phyloP scores from a whole-genome alignment of 2,113 vertebrate genomes.

The Brachirus orientalis region DNA sequence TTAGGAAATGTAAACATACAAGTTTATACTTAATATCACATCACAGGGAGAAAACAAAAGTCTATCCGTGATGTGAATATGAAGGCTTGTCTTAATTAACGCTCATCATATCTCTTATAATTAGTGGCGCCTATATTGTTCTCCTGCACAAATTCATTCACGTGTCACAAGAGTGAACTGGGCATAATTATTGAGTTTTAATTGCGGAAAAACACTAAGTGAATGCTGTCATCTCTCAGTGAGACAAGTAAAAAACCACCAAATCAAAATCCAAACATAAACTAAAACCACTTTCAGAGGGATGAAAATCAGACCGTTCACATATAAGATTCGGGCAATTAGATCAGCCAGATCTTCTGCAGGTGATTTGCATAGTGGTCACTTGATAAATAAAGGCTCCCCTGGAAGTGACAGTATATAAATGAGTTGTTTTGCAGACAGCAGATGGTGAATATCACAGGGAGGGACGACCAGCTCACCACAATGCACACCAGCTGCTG shows the following conservation, averaged over 20 bases:
- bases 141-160: constrained; percentile 46
- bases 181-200: constrained; percentile 64
- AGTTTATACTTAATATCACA: neutral
- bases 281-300: constrained; percentile 49
- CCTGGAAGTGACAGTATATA: constrained; percentile 85
- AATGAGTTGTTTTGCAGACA: constrained; percentile 91
- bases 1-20: too few species aligned
- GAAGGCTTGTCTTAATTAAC: constrained; percentile 68
- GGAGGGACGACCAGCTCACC: constrained; percentile 78
- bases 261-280: constrained; percentile 41
- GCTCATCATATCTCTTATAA: constrained; percentile 57
- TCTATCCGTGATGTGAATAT: constrained; percentile 23
- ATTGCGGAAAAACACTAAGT: constrained; percentile 50
- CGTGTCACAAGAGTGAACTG: constrained; percentile 56
- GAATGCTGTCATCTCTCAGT: constrained; percentile 58
- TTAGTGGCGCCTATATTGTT: constrained; percentile 59
- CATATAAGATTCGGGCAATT: constrained; percentile 80
- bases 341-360: constrained; percentile 74
- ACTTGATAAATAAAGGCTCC: constrained; percentile 87
- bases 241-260: constrained; percentile 41
- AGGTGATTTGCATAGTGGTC: constrained; percentile 86
- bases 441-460: constrained; percentile 92
- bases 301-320: constrained; percentile 73
- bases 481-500: constrained; percentile 91
- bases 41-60: constrained; percentile 6